Conservation (phyloP, 2,888 invertebrate species). For the Scelioninae gen. 1 region DNA sequence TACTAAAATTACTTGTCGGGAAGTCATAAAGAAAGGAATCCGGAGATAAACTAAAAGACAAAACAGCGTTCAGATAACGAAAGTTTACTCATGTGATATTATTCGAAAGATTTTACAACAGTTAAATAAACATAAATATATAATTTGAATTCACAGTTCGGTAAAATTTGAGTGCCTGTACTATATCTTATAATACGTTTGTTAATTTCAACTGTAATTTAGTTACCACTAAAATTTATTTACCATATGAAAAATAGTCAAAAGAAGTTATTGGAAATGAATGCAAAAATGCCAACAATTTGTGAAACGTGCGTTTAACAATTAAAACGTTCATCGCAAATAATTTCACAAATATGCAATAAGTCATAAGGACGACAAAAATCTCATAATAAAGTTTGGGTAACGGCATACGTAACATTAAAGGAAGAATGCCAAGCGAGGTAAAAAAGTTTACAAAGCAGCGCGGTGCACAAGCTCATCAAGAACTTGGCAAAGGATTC, state of each 20-base stretch:
- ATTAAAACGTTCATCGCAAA: conserved; percentile 39
- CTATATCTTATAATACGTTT: neutral
- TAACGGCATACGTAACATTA: conserved; percentile 59
- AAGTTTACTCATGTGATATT: conserved; percentile 22
- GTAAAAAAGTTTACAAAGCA: conserved; percentile 67
- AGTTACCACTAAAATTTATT: too few species aligned
- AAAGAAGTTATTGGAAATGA: neutral
- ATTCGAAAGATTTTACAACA: conserved; percentile 25
- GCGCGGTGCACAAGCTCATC: conserved; percentile 59
- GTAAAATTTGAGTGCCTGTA: neutral
- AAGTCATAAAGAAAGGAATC: conserved; percentile 20
- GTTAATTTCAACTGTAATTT: too few species aligned
- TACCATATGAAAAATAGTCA: too few species aligned
- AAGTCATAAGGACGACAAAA: conserved; percentile 55
- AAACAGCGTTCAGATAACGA: conserved; percentile 21
- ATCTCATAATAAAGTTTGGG: conserved; percentile 63
- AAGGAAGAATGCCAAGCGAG: conserved; percentile 65
- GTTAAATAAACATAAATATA: neutral
- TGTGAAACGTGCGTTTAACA: conserved; percentile 1
- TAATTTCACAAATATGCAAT: conserved; percentile 53
- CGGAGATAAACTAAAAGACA: conserved; percentile 31
- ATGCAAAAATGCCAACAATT: conserved; percentile 24
- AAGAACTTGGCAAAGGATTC: conserved; percentile 66
- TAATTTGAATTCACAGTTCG: neutral
- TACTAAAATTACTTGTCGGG: conserved; percentile 21